Conservation (phyloP, 2,113 vertebrate species). For the Cyanocitta stelleri region DNA sequence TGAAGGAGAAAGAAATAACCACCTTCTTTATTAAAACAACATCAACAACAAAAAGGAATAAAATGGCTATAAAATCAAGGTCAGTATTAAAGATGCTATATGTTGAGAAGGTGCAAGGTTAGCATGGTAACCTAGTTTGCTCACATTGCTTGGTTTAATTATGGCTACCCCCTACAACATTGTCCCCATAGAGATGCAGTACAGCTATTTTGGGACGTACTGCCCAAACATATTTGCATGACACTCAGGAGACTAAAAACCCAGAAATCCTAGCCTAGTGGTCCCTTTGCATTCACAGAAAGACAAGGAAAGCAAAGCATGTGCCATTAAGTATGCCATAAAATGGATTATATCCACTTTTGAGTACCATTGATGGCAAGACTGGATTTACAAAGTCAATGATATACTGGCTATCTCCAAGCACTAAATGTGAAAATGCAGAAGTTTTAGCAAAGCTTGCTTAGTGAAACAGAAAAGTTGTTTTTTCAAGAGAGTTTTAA, state of each 20-base stretch:
- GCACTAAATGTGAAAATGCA: background rate
- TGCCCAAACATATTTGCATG: background rate
- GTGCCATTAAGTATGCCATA: background rate
- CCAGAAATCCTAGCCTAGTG: background rate
- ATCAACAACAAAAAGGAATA: too few relatives aligned
- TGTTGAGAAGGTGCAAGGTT: background rate
- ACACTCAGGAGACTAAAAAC: background rate
- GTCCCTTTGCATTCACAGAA: background rate
- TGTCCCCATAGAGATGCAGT: background rate
- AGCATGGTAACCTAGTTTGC: background rate
- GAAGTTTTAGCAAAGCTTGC: background rate
- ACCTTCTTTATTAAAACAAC: background rate
- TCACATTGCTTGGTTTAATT: background rate
- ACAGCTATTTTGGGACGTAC: rapidly evolving
- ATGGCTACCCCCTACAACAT: background rate
- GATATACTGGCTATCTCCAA: background rate
- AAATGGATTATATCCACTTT: background rate
- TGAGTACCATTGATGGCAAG: background rate
- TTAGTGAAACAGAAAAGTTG: background rate
- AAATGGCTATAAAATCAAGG: background rate
- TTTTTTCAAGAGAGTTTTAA: background rate
- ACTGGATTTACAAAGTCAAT: background rate
- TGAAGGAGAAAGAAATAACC: background rate
- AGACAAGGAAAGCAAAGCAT: background rate
- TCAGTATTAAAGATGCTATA: background rate